These are phyloP conservation scores for Sinodicranocentrus sp. DNA, from an alignment of 2,888 invertebrate species.

Conservation along the genomic window DNA sequence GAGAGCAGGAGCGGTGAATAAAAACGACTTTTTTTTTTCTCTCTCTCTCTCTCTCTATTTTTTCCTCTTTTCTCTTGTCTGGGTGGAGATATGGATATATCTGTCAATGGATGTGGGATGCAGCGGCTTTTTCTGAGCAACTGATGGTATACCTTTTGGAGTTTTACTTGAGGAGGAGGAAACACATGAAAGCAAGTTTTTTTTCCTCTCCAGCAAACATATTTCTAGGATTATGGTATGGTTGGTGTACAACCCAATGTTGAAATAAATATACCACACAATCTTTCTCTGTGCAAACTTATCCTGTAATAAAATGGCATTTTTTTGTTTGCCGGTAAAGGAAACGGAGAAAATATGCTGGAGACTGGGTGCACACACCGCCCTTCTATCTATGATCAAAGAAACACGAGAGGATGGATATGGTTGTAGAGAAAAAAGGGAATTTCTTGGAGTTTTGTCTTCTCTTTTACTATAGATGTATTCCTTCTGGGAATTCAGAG, in stretches of 20 bases:
- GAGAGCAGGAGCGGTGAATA: conserved; percentile 60
- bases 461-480: too few relatives aligned
- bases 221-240: conserved; percentile 29
- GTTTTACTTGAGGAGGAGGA: neutral
- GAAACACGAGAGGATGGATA: neutral
- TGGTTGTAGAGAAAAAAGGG: neutral
- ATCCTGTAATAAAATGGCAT: conserved; percentile 17
- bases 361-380: neutral
- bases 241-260: neutral
- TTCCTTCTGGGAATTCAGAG: conserved; percentile 45
- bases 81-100: too few relatives aligned
- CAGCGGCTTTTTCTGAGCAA: neutral
- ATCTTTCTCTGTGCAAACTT: conserved; percentile 16
- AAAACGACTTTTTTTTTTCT: conserved; percentile 55
- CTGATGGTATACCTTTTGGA: too few relatives aligned
- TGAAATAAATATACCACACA: conserved; percentile 3
- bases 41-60: conserved; percentile 1
- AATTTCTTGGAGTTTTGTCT: conserved; percentile 14
- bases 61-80: conserved; percentile 20
- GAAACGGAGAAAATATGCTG: conserved; percentile 15
- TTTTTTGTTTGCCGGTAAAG: conserved; percentile 28
- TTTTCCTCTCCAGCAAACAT: conserved; percentile 5
- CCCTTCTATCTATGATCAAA: neutral
- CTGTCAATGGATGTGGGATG: neutral
- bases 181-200: neutral